These are phyloP conservation scores for Zeus faber DNA, from an alignment of 2,113 vertebrate species.

Conservation along the genomic window DNA sequence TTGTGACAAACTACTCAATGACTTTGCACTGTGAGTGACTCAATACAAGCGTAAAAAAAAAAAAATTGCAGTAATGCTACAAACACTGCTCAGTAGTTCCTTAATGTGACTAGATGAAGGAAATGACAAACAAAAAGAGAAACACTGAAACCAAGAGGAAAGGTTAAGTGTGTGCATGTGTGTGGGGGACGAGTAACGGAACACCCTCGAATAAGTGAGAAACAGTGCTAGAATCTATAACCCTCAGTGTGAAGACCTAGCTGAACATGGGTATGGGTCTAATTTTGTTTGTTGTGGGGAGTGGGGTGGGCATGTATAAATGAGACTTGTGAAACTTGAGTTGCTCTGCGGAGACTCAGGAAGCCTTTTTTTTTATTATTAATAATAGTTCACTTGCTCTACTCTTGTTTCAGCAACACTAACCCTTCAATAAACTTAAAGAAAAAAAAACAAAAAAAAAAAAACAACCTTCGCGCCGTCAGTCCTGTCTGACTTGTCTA, in stretches of 20 bases:
- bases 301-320: no score
- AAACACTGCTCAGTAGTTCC: not conserved
- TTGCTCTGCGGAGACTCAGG: not conserved
- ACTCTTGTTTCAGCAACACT: no score
- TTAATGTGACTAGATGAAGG: not conserved
- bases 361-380: not conserved
- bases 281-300: no score
- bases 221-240: not conserved
- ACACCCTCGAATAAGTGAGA: not conserved
- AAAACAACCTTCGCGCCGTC: not conserved
- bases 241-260: no score
- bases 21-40: no score
- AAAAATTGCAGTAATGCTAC: not conserved
- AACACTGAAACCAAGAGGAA: not conserved
- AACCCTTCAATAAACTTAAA: constrained; percentile 3
- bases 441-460: no score
- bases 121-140: not conserved
- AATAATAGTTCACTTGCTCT: no score
- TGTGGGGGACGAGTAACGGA: not conserved
- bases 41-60: no score
- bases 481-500: not conserved
- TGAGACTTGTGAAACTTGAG: not conserved
- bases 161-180: not conserved
- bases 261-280: no score
- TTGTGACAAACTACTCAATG: no score